phyloP scores from a whole-genome alignment of 2,888 invertebrate species.

The Gastrophysa polygoni region DNA sequence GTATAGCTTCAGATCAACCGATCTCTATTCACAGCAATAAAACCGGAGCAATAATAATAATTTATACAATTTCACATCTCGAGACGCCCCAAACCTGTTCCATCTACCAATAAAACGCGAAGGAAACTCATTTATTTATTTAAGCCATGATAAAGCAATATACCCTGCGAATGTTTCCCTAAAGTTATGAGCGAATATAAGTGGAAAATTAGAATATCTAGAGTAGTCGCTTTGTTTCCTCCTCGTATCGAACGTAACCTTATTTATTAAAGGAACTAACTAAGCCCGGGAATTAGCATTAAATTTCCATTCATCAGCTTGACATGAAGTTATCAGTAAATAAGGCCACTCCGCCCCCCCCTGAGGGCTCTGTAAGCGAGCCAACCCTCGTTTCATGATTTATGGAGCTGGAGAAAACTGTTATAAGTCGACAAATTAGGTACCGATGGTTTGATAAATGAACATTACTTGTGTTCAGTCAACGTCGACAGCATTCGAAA shows the following conservation, averaged over 20 bases:
- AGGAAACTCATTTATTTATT: conserved; percentile 41
- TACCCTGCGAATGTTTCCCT: conserved; percentile 38
- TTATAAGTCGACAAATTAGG: conserved; percentile 47
- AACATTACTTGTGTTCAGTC: conserved; percentile 1
- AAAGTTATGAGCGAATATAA: conserved; percentile 51
- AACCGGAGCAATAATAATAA: conserved; percentile 7
- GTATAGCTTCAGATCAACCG: not conserved
- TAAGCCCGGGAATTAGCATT: conserved; percentile 55
- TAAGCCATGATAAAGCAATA: conserved; percentile 43
- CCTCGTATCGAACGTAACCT: conserved; percentile 52
- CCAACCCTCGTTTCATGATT: conserved; percentile 46
- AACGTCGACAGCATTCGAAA: not conserved
- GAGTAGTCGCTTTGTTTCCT: conserved; percentile 52
- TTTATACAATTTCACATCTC: conserved; percentile 3
- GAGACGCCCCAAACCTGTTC: conserved; percentile 15
- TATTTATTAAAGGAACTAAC: conserved; percentile 57
- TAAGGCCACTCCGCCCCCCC: conserved; percentile 50
- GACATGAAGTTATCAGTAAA: conserved; percentile 59
- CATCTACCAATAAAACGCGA: conserved; percentile 27
- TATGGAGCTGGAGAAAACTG: conserved; percentile 45
- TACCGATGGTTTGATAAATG: conserved; percentile 27
- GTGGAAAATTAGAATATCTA: conserved; percentile 54
- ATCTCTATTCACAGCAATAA: not conserved
- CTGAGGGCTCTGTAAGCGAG: conserved; percentile 33
- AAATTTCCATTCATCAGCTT: conserved; percentile 58